Percentiles rank a stretch among this genome's conserved stretches.
phyloP scores from a whole-genome alignment of 53 echinoderm and acorn worm genomes.

The Pentamera pediparva region DNA sequence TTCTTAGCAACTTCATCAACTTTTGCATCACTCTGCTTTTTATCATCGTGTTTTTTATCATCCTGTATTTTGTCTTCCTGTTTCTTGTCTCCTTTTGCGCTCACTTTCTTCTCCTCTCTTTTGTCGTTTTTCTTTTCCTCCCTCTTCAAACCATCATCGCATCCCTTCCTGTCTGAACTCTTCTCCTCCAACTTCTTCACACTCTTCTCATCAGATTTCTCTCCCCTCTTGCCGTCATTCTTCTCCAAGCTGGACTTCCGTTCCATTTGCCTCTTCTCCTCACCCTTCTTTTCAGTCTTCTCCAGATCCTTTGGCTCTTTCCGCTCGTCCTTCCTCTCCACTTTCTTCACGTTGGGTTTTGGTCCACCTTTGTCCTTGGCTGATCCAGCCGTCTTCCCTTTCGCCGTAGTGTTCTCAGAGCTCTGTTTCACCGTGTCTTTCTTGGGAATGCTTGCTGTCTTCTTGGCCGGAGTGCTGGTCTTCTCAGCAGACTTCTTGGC shows the following conservation, averaged over 20 bases:
- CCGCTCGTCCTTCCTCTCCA: conserved; percentile 37
- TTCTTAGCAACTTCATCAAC: conserved; percentile 30
- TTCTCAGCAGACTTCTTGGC: conserved; percentile 45
- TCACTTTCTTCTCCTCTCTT: conserved; percentile 26
- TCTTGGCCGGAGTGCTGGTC: conserved; percentile 45
- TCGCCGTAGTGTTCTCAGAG: neutral
- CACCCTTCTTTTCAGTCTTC: conserved; percentile 35
- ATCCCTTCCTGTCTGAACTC: neutral
- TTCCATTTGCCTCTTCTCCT: conserved; percentile 24
- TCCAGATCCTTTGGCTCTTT: conserved; percentile 36
- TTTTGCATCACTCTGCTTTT: conserved; percentile 26
- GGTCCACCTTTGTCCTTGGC: conserved; percentile 4
- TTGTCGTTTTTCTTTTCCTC: conserved; percentile 46
- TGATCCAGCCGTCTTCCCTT: neutral
- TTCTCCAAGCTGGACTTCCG: conserved; percentile 42
- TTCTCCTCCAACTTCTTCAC: conserved; percentile 29
- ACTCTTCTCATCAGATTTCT: conserved; percentile 15
- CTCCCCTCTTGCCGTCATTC: conserved; percentile 47
- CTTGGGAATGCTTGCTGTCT: conserved; percentile 27
- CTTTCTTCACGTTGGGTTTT: conserved; percentile 9
- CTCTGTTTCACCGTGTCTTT: neutral
- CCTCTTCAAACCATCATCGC: conserved; percentile 7
- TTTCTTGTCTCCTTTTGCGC: conserved; percentile 32
- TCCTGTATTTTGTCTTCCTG: conserved; percentile 26
- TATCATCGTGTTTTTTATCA: conserved; percentile 29